Conservation (phyloP, 2,113 vertebrate species). For the Scomber scombrus region DNA sequence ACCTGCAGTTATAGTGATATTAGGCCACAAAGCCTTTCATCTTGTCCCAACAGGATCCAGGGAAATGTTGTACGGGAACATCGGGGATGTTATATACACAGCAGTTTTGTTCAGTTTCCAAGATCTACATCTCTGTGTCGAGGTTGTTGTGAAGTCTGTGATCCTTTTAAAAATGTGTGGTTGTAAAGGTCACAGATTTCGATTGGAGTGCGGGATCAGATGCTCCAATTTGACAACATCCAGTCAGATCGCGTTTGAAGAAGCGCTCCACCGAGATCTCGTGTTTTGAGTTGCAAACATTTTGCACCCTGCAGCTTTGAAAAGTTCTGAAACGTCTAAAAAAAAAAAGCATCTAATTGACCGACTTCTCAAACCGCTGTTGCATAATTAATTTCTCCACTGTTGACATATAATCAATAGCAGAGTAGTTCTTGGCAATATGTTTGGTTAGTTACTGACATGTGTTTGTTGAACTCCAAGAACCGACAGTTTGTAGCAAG, state of each 20-base stretch:
- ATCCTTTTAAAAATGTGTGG: neutral
- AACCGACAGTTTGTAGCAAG: no score
- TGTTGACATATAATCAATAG: no score
- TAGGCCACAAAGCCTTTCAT: conserved; percentile 69
- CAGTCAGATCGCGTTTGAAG: neutral
- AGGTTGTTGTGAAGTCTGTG: conserved; percentile 4
- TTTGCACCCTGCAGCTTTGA: neutral
- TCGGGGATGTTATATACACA: conserved; percentile 52
- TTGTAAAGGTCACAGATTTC: neutral
- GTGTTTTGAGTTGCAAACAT: neutral
- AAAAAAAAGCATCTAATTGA: no score
- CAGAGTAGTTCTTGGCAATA: no score
- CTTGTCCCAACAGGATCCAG: conserved; percentile 73
- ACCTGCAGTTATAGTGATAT: conserved; percentile 73
- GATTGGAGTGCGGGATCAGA: conserved; percentile 1
- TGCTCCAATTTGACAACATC: neutral
- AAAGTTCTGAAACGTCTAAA: neutral
- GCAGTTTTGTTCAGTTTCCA: conserved; percentile 34
- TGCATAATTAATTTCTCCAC: no score
- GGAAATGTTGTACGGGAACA: conserved; percentile 53
- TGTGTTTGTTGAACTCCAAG: no score
- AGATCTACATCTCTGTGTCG: conserved; percentile 9
- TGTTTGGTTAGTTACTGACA: no score
- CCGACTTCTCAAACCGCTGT: no score
- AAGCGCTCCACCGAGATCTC: neutral